These are phyloP conservation scores for Muntiacus reevesi DNA, from an alignment of 2,113 vertebrate genomes.

Conservation along the genomic window DNA sequence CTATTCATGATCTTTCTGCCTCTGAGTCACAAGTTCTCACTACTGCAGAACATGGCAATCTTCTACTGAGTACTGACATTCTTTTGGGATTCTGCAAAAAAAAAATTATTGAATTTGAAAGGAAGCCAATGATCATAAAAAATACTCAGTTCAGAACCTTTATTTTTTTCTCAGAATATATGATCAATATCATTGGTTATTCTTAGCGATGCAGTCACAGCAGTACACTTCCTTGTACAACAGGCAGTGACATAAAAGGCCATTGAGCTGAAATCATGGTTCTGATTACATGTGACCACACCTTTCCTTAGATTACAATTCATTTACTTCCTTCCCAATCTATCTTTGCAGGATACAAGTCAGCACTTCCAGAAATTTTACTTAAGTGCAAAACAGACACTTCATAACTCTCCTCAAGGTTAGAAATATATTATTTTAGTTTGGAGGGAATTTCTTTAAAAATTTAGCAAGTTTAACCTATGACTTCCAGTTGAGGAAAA, in stretches of 20 bases:
- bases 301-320: neutral
- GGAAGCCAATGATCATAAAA: slow-evolving; percentile 29
- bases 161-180: neutral
- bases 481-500: neutral
- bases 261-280: accelerated
- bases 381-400: neutral
- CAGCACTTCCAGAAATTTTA: neutral
- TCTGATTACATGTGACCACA: neutral
- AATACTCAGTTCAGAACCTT: neutral
- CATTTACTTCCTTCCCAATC: neutral
- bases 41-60: slow-evolving; percentile 32
- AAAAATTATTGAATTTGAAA: slow-evolving; percentile 5
- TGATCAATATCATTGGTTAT: neutral
- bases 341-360: neutral
- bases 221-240: neutral
- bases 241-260: neutral
- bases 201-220: neutral
- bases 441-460: neutral
- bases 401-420: neutral
- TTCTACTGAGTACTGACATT: slow-evolving; percentile 17
- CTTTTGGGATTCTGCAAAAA: slow-evolving; percentile 39
- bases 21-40: slow-evolving; percentile 53
- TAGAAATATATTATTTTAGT: neutral
- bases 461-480: neutral
- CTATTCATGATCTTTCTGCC: slow-evolving; percentile 25